Evolutionary conservation across 1,140 invertebrate species (phyloP).

Genomic region (Fopius arisanus): DNA sequence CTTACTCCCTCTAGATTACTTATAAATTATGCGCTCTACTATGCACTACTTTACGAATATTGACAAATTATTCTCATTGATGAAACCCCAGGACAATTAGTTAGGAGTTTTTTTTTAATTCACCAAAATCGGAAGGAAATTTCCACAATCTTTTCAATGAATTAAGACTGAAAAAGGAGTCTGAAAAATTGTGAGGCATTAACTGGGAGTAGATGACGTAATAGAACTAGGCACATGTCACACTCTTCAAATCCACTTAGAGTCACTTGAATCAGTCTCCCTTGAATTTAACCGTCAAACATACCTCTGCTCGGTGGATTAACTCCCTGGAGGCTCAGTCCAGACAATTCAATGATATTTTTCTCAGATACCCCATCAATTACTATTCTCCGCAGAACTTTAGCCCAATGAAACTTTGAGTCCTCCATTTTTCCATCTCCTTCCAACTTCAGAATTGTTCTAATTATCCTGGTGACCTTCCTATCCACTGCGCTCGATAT

Average conservation of each 20-base stretch:
- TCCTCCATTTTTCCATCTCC: neutral
- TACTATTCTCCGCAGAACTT: neutral
- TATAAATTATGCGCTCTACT: neutral
- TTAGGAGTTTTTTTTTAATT: no score
- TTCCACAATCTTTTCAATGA: neutral
- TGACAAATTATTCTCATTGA: no score
- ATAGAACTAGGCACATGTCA: neutral
- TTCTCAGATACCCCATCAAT: neutral
- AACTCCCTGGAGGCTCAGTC: neutral
- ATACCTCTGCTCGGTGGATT: neutral
- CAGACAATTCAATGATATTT: neutral
- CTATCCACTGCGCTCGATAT: neutral
- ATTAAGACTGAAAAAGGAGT: neutral
- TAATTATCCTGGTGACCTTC: conserved; percentile 1
- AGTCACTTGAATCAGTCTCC: neutral
- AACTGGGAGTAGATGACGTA: neutral
- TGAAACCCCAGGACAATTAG: no score
- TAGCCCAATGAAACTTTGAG: neutral
- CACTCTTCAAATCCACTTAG: neutral
- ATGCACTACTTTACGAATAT: no score
- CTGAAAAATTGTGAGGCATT: neutral
- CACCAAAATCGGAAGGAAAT: neutral
- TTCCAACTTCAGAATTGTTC: neutral
- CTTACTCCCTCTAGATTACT: neutral
- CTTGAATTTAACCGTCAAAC: conserved; percentile 36